Percentiles rank a stretch among this genome's conserved stretches.
phyloP scores from a whole-genome alignment of 2,888 invertebrate genomes.

The Spicauda simplicius region DNA sequence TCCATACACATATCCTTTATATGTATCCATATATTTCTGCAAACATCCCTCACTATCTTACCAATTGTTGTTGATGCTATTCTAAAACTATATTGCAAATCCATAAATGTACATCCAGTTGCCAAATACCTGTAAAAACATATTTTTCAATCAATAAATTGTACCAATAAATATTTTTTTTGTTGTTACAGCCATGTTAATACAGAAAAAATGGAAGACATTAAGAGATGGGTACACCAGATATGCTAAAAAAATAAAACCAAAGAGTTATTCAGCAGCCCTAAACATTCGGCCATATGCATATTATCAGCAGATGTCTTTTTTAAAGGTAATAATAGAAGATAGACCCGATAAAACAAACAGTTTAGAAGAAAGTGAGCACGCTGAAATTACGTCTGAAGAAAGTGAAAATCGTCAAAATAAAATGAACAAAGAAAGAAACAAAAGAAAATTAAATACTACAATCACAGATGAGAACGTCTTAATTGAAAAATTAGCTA shows the following conservation, averaged over 20 bases:
- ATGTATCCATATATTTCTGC: too few species aligned
- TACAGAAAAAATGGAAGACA: conserved; percentile 39
- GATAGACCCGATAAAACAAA: conserved; percentile 43
- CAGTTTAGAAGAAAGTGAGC: conserved; percentile 42
- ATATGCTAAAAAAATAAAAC: conserved; percentile 42
- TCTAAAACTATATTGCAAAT: too few species aligned
- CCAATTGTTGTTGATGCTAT: too few species aligned
- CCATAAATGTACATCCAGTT: too few species aligned
- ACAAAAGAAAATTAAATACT: conserved; percentile 43
- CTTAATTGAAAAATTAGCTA: conserved; percentile 45
- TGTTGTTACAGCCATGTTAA: too few species aligned
- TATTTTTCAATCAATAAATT: too few species aligned
- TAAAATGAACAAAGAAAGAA: conserved; percentile 32
- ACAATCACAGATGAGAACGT: conserved; percentile 44
- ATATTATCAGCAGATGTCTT: conserved; percentile 33
- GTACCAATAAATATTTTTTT: too few species aligned
- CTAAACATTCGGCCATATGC: conserved; percentile 36
- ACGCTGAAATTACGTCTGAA: conserved; percentile 40
- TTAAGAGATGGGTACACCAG: conserved; percentile 43
- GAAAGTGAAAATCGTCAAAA: conserved; percentile 36
- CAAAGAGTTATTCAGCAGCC: conserved; percentile 44
- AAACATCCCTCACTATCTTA: too few species aligned
- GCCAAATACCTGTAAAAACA: too few species aligned
- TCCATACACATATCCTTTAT: too few species aligned
- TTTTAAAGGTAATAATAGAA: conserved; percentile 40